These are phyloP conservation scores for Chrysopa pallens DNA, from an alignment of 1,140 invertebrate species.

Conservation along the genomic window DNA sequence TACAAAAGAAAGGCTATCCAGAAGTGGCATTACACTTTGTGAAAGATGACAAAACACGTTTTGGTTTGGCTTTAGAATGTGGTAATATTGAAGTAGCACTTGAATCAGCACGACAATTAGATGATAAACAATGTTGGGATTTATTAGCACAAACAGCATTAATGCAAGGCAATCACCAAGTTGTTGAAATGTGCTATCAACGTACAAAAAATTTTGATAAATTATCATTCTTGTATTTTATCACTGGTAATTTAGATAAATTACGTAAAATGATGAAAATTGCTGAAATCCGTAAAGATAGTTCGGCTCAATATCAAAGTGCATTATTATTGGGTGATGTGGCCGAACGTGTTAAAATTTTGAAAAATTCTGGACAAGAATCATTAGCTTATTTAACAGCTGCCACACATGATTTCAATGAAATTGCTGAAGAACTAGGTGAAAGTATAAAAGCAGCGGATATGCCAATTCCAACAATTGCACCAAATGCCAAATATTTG, in stretches of 20 bases:
- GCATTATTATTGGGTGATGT: constrained; percentile 79
- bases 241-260: constrained; percentile 97
- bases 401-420: constrained; percentile 76
- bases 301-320: constrained; percentile 91
- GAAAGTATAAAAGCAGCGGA: constrained; percentile 44
- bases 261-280: constrained; percentile 99
- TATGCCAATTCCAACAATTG: constrained; percentile 51
- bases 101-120: constrained; percentile 85
- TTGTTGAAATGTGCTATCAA: constrained; percentile 99
- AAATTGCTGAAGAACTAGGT: constrained; percentile 52
- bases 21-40: constrained; percentile 99
- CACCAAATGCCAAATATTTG: constrained; percentile 60
- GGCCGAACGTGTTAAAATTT: constrained; percentile 71
- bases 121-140: constrained; percentile 93
- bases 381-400: constrained; percentile 88
- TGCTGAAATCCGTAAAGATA: constrained; percentile 88
- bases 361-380: constrained; percentile 59
- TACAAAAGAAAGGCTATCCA: constrained; percentile 99
- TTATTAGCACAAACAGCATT: constrained; percentile 87
- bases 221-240: constrained; percentile 92
- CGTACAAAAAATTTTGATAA: constrained; percentile 99
- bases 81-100: constrained; percentile 92
- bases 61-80: constrained; percentile 92
- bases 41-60: constrained; percentile 95
- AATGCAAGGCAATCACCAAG: constrained; percentile 87